These are phyloP conservation scores for Panzeria rudis DNA, from an alignment of 2,888 invertebrate genomes.

Conservation along the genomic window DNA sequence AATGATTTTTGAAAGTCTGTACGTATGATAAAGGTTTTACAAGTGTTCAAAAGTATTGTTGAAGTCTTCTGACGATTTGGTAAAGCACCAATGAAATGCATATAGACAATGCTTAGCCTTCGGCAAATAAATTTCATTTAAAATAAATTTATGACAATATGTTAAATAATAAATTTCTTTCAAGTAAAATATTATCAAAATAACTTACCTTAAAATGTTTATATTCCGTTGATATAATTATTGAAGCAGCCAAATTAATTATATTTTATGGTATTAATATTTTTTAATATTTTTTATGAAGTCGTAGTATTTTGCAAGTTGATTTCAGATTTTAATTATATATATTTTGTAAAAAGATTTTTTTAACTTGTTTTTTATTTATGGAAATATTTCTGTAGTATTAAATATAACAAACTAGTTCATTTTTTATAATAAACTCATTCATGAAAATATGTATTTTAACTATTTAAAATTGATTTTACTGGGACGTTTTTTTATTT, in stretches of 20 bases:
- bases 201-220: background rate
- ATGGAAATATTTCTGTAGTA: background rate
- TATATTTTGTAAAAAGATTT: background rate
- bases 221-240: background rate
- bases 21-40: too few relatives aligned
- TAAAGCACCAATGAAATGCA: too few relatives aligned
- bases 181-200: background rate
- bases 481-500: background rate
- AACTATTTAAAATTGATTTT: conserved; percentile 7
- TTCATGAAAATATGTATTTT: background rate
- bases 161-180: too few relatives aligned
- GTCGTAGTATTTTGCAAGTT: conserved; percentile 1
- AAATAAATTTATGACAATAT: too few relatives aligned
- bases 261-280: background rate
- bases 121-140: too few relatives aligned
- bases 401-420: background rate
- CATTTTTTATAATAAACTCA: background rate
- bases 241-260: background rate
- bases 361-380: background rate
- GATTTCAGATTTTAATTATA: conserved; percentile 8
- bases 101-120: too few relatives aligned
- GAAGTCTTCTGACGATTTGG: too few relatives aligned
- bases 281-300: conserved; percentile 1
- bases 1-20: too few relatives aligned
- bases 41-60: too few relatives aligned